A percentile compares a stretch with the other conserved stretches of the same genome.
Evolutionary conservation across 1,140 invertebrate genomes (phyloP).

Genomic region (Scaptomyza graminum): DNA sequence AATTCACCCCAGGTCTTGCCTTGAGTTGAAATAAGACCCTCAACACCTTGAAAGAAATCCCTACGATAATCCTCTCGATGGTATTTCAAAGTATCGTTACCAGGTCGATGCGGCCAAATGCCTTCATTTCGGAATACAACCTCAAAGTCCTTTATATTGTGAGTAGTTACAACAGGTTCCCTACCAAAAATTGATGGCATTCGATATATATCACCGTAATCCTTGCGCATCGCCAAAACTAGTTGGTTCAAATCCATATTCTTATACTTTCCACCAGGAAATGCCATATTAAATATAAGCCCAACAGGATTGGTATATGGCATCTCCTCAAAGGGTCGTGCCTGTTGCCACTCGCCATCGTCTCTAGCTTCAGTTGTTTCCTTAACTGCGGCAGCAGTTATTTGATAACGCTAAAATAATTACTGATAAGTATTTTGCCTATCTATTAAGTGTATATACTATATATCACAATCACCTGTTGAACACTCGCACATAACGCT

Average conservation of each 20-base stretch:
- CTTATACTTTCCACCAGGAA: conserved; percentile 70
- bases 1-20: conserved; percentile 69
- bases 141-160: conserved; percentile 73
- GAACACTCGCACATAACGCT: conserved; percentile 1
- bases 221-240: conserved; percentile 31
- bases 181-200: conserved; percentile 58
- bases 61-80: conserved; percentile 57
- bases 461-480: conserved; percentile 20
- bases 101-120: conserved; percentile 68
- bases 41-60: conserved; percentile 63
- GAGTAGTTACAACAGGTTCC: conserved; percentile 40
- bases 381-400: conserved; percentile 35
- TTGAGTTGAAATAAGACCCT: conserved; percentile 58
- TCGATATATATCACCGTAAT: conserved; percentile 56
- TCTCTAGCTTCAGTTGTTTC: conserved; percentile 2
- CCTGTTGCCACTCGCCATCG: conserved; percentile 46
- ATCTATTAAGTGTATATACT: neutral
- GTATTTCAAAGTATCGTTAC: conserved; percentile 56
- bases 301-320: conserved; percentile 20
- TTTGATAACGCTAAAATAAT: conserved; percentile 52
- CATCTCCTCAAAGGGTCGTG: conserved; percentile 51
- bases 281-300: conserved; percentile 31
- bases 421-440: neutral
- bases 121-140: conserved; percentile 70
- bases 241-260: conserved; percentile 49